Evolutionary conservation across 2,113 vertebrate species (phyloP), one percentile per base, ranked within the genome.

Genomic region (Macheiramphus alcinus): DNA sequence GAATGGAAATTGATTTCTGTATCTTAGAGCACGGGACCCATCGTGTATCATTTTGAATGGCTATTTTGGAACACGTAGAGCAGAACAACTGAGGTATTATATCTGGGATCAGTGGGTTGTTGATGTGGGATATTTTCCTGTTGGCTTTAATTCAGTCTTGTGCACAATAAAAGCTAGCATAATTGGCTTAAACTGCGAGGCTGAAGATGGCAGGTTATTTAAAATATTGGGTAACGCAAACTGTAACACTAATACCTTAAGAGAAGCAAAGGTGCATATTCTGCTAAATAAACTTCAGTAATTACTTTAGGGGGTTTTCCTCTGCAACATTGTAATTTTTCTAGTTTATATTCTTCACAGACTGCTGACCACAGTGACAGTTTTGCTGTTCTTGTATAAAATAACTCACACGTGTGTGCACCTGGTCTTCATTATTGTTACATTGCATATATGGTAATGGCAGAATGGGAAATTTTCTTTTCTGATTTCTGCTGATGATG

Each of bases 301-400:
- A 95, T 97, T 90, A 84, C 97, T 98, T 98, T 83, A 92, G 96
- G 96, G 97, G 95, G 21, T 94, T 97, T 98, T 97, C 92, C 70
- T 94, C 43, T 84, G 74, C 90, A 94, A 96, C 92, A 75, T 4
- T 91, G 89, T 97, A 93, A 96, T 98, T 97, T 97, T 72, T 96
- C 93, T 89, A 91, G 38, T 94, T 98, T 88, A 93, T 80, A 74
- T 97, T 94, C 96, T 88, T 96, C 94, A 94, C 80, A 79, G 96
- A 79, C 84, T 98, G 97, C 98, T 98, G 97, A 97, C 97, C 97
- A 91, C 92, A 70, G 95, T 97, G 98, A 97, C 97, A 95, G 58
- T 82, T 90, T 82, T 81, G 89, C 97, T 96, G 95, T 80, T 98
- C 87, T 96, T 92, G 91, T 97, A 90, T 95, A 98, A 96, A 96